Evolutionary conservation across 2,888 invertebrate genomes (phyloP).

Genomic region (Bhutanitis thaidina): DNA sequence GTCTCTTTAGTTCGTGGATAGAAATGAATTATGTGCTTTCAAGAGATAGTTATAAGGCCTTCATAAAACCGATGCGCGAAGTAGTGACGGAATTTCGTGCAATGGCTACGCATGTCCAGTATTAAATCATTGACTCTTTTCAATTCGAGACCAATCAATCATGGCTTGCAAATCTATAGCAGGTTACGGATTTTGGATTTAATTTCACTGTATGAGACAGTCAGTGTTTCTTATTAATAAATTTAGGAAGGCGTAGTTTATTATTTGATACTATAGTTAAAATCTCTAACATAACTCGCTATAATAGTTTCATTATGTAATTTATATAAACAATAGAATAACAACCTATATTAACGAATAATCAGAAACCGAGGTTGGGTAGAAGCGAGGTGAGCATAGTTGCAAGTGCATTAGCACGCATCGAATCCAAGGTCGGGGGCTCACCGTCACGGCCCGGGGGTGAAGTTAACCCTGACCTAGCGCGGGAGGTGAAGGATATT

Average conservation of each 20-base stretch:
- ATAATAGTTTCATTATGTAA: too few species aligned
- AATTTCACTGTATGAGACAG: too few species aligned
- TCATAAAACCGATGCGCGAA: constrained; percentile 44
- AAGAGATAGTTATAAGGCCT: constrained; percentile 52
- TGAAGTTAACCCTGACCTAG: constrained; percentile 78
- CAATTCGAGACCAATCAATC: constrained; percentile 23
- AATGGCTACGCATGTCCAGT: constrained; percentile 71
- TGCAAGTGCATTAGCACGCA: constrained; percentile 32
- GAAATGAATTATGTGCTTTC: constrained; percentile 67
- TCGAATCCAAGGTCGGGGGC: constrained; percentile 70
- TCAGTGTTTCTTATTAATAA: too few species aligned
- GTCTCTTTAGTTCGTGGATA: constrained; percentile 35
- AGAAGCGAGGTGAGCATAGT: constrained; percentile 13
- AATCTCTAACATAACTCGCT: too few species aligned
- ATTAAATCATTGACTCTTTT: constrained; percentile 27
- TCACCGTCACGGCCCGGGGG: constrained; percentile 70
- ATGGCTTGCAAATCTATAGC: constrained; percentile 8
- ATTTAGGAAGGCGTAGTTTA: too few species aligned
- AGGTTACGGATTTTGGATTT: neutral
- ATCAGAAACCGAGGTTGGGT: neutral
- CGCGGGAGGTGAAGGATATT: constrained; percentile 75
- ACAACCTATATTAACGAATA: too few species aligned
- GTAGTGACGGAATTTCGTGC: constrained; percentile 42
- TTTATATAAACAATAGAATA: too few species aligned
- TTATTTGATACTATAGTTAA: too few species aligned